Evolutionary conservation across 2,113 vertebrate genomes (phyloP), one percentile per base, ranked within the genome.

Genomic region (Turdus rufiventris): DNA sequence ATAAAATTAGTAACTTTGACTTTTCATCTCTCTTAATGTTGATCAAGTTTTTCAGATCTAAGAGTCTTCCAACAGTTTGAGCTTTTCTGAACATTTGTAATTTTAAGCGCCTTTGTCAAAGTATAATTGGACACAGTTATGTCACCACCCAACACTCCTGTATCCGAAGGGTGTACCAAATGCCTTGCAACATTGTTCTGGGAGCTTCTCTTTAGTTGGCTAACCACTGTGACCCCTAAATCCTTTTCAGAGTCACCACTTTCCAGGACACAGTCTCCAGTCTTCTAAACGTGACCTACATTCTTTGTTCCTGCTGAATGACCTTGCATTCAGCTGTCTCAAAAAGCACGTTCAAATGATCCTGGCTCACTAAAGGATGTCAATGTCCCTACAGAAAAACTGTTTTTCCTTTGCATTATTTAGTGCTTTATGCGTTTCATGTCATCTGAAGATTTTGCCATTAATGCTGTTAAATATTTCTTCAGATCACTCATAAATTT

Each of bases 251-350:
- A 95, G 91, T 94, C 70, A 89, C 54, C 18, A 25, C 94, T 96
- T 95, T 95, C 77, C 96, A 96, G 81, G 94, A 94, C 89, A 93
- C 57, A 66, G 89, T 91, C 93, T 85, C 84, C 66, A 92, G 70
- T 79, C 94, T 91, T 95, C 93, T 62, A 92, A 94, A 95, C 3
- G 12, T 94, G 95, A 95, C 95, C 96, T 97, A 97, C 94, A 96
- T 97, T 96, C 95, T 89, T 89, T 89, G 93, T 96, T 97, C 87
- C 80, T 94, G 73, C 36, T 94, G 94, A 94, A 88, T 94, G 94
- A 97, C 93, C 95, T 94, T 95, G 84, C 76, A 91, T 95, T 93
- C 91, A 92, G 76, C 91, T 75, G 61, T 89, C 85, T 92, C 83
- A 87, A 94, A 95, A 91, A 93, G 73, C 91, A 71, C 0, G 71